These are phyloP conservation scores for Yponomeuta cagnagella DNA, from an alignment of 2,888 invertebrate species.

Conservation along the genomic window DNA sequence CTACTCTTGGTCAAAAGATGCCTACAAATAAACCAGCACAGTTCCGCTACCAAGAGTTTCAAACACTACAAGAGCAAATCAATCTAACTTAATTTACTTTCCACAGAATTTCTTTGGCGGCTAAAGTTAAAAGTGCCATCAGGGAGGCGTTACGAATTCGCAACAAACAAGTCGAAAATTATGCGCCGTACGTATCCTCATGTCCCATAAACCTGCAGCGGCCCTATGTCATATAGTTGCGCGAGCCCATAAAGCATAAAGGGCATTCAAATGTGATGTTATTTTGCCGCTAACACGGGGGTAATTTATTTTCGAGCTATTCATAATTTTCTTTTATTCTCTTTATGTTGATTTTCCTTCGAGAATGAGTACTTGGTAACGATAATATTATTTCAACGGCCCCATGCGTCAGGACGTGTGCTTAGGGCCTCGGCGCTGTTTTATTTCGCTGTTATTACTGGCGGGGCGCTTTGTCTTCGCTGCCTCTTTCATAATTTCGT, in stretches of 20 bases:
- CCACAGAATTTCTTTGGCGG: not conserved
- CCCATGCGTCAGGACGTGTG: slow-evolving; percentile 60
- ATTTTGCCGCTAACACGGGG: slow-evolving; percentile 74
- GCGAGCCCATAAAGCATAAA: slow-evolving; percentile 74
- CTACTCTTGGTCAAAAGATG: too few relatives aligned
- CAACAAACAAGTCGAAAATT: slow-evolving; percentile 64
- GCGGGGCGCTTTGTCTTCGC: slow-evolving; percentile 28
- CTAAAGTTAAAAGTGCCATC: slow-evolving; percentile 6
- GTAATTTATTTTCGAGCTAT: slow-evolving; percentile 74
- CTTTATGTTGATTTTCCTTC: slow-evolving; percentile 75
- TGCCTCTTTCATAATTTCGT: slow-evolving; percentile 23
- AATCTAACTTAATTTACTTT: not conserved
- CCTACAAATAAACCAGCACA: too few relatives aligned
- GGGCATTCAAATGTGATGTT: slow-evolving; percentile 76
- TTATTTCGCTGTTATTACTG: slow-evolving; percentile 66
- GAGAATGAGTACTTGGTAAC: slow-evolving; percentile 69
- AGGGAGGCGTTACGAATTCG: slow-evolving; percentile 28
- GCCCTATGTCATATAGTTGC: slow-evolving; percentile 73
- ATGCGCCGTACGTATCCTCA: slow-evolving; percentile 65
- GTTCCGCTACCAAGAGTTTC: too few relatives aligned
- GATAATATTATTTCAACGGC: slow-evolving; percentile 74
- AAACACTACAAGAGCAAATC: too few relatives aligned
- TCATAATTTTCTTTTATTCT: slow-evolving; percentile 77
- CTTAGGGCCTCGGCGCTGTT: slow-evolving; percentile 40
- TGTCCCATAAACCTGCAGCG: slow-evolving; percentile 65